Base-by-base conservation (phyloP, 2,888 invertebrate genomes). In the Drosophila neotestacea region DNA sequence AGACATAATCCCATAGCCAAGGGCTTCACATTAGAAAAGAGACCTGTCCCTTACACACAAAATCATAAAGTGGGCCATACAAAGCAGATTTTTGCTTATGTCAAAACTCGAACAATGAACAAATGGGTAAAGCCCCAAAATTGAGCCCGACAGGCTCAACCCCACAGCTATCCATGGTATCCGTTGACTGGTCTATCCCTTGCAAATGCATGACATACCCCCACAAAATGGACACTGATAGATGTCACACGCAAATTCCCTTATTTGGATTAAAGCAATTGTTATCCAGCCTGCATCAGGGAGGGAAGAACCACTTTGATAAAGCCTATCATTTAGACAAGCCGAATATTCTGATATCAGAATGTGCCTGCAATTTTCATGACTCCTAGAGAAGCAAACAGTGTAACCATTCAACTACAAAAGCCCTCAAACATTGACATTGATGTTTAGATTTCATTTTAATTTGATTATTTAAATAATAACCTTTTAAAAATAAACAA, bases 101-200 rank as follows among this genome's bases (percentile, higher is more conserved):
- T 80, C 89, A 86, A 81, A 88, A 83, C 62, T 80, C 69, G 70
- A 88, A 88, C 89, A 84, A 84, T 84, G 81, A 72, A 68, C 78
- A 85, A 85, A 89, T 85, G 88, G 85, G n/a, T n/a, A n/a, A n/a
- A n/a, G n/a, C n/a, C 82, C 80, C 66, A 68, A 87, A 85, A 87
- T 89, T 89, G 88, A 87, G 81, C 71, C 80, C 81, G 85, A 89
- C 89, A 85, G 67, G 55, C 68, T 55, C 51, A 50, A 47, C 44
- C 22, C 22, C 16, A 9, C 50, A 13, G 4, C 28, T 39, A 10
- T 1, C 13, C 11, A 4, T 30, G 13, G n/a, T 22, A 28, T 42
- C 39, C 27, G 41, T 41, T 39, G 38, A 30, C 42, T 69, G 50
- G 55, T 42, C 54, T 63, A 50, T 50, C 36, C 77, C 62, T 47